phyloP scores from a whole-genome alignment of 2,888 invertebrate species.

The Standfussiana lucernea region DNA sequence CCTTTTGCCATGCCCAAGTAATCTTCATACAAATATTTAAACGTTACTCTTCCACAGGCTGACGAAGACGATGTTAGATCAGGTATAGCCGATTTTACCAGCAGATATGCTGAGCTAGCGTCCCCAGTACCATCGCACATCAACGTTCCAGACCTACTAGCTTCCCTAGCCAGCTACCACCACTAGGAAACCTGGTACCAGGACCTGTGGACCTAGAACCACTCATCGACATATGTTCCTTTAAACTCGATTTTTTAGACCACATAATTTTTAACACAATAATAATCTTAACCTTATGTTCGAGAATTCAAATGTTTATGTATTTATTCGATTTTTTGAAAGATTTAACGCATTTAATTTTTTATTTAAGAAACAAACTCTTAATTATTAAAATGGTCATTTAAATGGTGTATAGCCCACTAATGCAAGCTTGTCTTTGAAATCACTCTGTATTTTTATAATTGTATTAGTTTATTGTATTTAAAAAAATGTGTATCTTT shows the following conservation, averaged over 20 bases:
- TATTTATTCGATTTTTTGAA: background rate
- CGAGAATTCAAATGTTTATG: background rate
- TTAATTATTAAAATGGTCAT: constrained; percentile 17
- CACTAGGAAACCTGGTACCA: background rate
- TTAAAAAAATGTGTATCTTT: constrained; percentile 44
- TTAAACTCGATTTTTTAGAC: background rate
- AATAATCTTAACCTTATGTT: background rate
- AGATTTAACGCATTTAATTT: constrained; percentile 3
- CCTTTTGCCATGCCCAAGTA: background rate
- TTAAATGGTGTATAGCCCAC: constrained; percentile 63
- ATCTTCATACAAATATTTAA: background rate
- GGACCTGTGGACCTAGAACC: constrained; percentile 24
- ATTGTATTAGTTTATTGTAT: constrained; percentile 40
- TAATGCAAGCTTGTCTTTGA: constrained; percentile 60
- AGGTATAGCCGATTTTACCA: constrained; percentile 73
- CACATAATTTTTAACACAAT: constrained; percentile 9
- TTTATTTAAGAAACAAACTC: background rate
- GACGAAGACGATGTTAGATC: constrained; percentile 48
- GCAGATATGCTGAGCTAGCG: constrained; percentile 81
- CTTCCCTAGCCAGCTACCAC: constrained; percentile 67
- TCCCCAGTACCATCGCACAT: constrained; percentile 77
- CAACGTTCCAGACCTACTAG: constrained; percentile 75
- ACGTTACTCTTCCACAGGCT: constrained; percentile 58
- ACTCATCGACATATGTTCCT: constrained; percentile 25
- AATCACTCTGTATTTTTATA: constrained; percentile 42